These are phyloP conservation scores for Ecdyonurus torrentis DNA, from an alignment of 2,888 invertebrate genomes.

Conservation along the genomic window DNA sequence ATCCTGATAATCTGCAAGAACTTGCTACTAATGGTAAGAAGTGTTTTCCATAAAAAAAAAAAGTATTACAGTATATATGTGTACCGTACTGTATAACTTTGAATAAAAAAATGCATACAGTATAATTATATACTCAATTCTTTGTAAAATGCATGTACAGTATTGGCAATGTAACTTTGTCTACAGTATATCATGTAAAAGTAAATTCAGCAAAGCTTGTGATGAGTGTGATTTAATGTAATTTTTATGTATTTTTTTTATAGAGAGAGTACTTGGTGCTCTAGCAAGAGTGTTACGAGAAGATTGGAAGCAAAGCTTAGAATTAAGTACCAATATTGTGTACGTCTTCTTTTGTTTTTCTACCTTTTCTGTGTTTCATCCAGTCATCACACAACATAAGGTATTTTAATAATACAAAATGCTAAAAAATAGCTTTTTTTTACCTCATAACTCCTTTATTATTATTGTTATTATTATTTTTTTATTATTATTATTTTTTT, in stretches of 20 bases:
- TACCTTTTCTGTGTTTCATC: constrained; percentile 87
- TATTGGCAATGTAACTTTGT: too few species aligned
- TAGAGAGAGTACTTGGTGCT: constrained; percentile 88
- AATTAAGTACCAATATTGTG: constrained; percentile 89
- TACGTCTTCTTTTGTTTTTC: constrained; percentile 97
- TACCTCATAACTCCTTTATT: constrained; percentile 2
- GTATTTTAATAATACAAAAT: constrained; percentile 34
- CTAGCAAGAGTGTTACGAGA: constrained; percentile 88
- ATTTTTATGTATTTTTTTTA: constrained; percentile 22
- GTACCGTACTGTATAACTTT: too few species aligned
- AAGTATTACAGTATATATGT: too few species aligned
- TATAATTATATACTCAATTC: too few species aligned
- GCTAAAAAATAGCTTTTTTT: constrained; percentile 7
- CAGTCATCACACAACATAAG: constrained; percentile 88
- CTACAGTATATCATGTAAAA: too few species aligned
- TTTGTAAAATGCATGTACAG: too few species aligned
- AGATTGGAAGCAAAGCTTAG: constrained; percentile 94
- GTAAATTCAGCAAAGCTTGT: too few species aligned
- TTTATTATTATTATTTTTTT: too few species aligned
- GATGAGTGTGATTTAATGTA: too few species aligned
- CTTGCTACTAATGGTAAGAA: constrained; percentile 76
- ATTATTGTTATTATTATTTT: constrained; percentile 8
- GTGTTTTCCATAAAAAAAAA: too few species aligned
- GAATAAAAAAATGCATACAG: too few species aligned
- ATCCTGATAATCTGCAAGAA: constrained; percentile 86